A percentile compares a stretch with the other conserved stretches of the same genome.
These are phyloP conservation scores for Drosophila grimshawi DNA, from an alignment of 1,140 invertebrate genomes.

Conservation along the genomic window DNA sequence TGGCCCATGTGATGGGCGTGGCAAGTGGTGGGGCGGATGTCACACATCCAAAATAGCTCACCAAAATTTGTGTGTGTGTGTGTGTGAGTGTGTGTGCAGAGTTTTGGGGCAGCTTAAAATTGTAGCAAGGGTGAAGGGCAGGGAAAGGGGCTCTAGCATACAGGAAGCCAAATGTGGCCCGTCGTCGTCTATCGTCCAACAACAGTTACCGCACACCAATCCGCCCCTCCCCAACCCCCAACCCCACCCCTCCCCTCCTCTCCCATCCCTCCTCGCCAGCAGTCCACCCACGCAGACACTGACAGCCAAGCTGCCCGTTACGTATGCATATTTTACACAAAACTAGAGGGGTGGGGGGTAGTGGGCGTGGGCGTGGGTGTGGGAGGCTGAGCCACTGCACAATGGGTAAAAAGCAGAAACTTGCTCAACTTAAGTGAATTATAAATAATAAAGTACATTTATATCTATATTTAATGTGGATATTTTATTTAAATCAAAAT, in stretches of 20 bases:
- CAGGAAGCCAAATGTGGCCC: constrained; percentile 81
- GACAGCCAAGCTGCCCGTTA: constrained; percentile 61
- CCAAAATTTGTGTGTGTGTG: constrained; percentile 29
- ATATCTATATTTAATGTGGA: too few relatives aligned
- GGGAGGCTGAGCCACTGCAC: background rate
- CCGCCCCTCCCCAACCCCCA: constrained; percentile 8
- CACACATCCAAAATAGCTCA: constrained; percentile 80
- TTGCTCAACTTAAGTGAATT: background rate
- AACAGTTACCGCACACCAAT: constrained; percentile 7
- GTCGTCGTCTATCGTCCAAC: constrained; percentile 57
- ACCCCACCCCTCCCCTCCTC: background rate
- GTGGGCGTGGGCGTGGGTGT: background rate
- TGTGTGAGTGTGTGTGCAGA: background rate
- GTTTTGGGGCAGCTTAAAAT: background rate
- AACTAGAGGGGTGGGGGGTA: background rate
- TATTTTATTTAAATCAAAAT: too few relatives aligned
- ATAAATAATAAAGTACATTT: too few relatives aligned
- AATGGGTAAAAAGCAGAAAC: background rate
- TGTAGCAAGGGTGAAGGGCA: too few relatives aligned
- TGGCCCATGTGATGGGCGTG: constrained; percentile 8
- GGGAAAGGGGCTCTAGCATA: constrained; percentile 9
- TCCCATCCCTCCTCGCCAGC: too few relatives aligned
- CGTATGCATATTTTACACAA: constrained; percentile 72
- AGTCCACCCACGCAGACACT: background rate
- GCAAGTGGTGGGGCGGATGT: constrained; percentile 61